Percentiles rank a stretch among this genome's conserved stretches.
Evolutionary conservation across 2,888 invertebrate species (phyloP).

Genomic region (Diadromus collaris): DNA sequence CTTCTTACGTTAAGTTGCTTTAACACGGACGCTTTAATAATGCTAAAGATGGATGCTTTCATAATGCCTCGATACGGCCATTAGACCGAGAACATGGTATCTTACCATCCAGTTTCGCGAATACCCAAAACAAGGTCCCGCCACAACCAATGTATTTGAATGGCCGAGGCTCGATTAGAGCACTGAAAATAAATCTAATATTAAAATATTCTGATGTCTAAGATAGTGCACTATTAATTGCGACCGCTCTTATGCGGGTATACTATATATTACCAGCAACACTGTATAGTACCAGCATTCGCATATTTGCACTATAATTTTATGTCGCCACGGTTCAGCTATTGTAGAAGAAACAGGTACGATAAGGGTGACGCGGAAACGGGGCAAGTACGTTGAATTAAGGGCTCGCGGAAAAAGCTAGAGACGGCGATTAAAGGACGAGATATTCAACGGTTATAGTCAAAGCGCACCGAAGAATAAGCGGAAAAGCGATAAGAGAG

Average conservation of each 20-base stretch:
- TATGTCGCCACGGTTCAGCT: too few relatives aligned
- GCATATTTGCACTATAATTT: too few relatives aligned
- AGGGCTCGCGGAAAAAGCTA: slow-evolving; percentile 27
- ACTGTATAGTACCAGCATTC: too few relatives aligned
- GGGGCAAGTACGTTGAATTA: not conserved
- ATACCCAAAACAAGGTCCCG: not conserved
- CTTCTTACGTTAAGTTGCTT: slow-evolving; percentile 72
- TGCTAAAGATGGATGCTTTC: not conserved
- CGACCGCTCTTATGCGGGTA: too few relatives aligned
- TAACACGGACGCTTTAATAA: too few relatives aligned
- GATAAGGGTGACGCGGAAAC: not conserved
- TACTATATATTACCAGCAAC: too few relatives aligned
- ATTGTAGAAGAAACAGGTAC: too few relatives aligned
- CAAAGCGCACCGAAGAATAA: slow-evolving; percentile 40
- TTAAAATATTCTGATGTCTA: too few relatives aligned
- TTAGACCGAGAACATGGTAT: not conserved
- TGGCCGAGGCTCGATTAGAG: not conserved
- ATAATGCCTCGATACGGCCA: not conserved
- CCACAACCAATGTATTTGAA: not conserved
- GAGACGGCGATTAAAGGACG: slow-evolving; percentile 58
- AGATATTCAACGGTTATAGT: slow-evolving; percentile 32
- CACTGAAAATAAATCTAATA: too few relatives aligned
- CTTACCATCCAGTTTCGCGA: not conserved
- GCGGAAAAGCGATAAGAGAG: slow-evolving; percentile 42
- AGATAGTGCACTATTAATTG: too few relatives aligned